Evolutionary conservation across 2,797 vertebrate species (phyloP), one percentile per base, ranked within the genome.

Genomic region (Notolepis coatsorum): DNA sequence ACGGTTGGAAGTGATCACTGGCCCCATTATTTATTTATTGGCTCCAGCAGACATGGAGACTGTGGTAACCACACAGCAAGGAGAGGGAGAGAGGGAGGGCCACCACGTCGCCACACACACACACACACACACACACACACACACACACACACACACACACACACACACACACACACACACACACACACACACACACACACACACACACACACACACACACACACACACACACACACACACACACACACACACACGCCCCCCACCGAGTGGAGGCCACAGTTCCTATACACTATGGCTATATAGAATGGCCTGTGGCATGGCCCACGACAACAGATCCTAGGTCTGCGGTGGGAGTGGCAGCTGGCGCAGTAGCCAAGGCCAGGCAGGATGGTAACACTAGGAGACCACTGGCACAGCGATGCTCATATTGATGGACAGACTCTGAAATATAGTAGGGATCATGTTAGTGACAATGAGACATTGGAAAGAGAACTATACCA

Each of bases 21-120:
- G 81, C 76, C 76, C 85, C 87, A 90, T 91, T 90, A 90, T 90
- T 91, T 90, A 91, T 91, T 91, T 88, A 91, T 91, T 87, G 88
- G 77, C 84, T 86, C 75, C 73, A 86, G 89, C 84, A 84, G 89
- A 90, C 86, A 85, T 86, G 84, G 84, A 89, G 90, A 88, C 89
- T 85, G 80, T 84, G 87, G 84, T 85, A 79, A 89, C 88, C 84
- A 73, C 84, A 85, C 71, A 42, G 75, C 78, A 82, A 79, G 71
- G 70, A 75, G 79, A 77, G 73, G 4, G 31, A 35, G 31, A 35
- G 35, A n/a, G 33, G 76, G 23, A 63, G 67, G 58, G 70, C 61
- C 13, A 38, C 57, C 37, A 20, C 68, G 73, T 81, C 73, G 67
- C 83, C 85, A 78, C 50, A 38, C 80, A 80, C 81, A 74, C 72